Percentiles rank a stretch among this genome's conserved stretches.
Evolutionary conservation across 2,888 invertebrate genomes (phyloP).

Genomic region (Mimumesa dahlbomi): DNA sequence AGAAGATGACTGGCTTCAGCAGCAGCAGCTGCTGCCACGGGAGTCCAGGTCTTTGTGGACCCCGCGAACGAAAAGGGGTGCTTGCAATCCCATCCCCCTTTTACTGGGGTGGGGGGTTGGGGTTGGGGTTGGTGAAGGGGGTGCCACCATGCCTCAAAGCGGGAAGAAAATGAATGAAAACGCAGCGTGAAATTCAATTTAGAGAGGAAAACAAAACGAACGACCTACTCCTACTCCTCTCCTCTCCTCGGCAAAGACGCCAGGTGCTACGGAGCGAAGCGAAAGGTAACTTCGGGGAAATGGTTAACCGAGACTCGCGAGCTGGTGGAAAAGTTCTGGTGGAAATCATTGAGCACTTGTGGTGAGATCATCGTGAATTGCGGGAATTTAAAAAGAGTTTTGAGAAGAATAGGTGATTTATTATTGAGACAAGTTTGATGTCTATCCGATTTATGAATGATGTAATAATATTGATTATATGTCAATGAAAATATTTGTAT

Average conservation of each 20-base stretch:
- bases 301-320: constrained; percentile 31
- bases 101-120: no score
- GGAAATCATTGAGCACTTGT: not conserved
- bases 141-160: constrained; percentile 31
- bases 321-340: not conserved
- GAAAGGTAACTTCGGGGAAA: constrained; percentile 38
- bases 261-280: constrained; percentile 32
- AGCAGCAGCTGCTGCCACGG: constrained; percentile 24
- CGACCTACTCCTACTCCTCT: no score
- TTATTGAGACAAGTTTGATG: no score
- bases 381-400: no score
- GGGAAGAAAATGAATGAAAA: constrained; percentile 56
- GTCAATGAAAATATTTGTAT: no score
- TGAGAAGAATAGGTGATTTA: no score
- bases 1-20: constrained; percentile 53
- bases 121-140: constrained; percentile 5
- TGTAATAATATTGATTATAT: no score
- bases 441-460: no score
- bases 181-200: constrained; percentile 56
- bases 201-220: constrained; percentile 30
- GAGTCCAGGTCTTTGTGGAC: no score
- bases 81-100: no score
- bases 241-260: no score
- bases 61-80: no score
- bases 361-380: not conserved